These are phyloP conservation scores for Ctenosaura bakeri DNA, from an alignment of 2,797 vertebrate species.

Conservation along the genomic window DNA sequence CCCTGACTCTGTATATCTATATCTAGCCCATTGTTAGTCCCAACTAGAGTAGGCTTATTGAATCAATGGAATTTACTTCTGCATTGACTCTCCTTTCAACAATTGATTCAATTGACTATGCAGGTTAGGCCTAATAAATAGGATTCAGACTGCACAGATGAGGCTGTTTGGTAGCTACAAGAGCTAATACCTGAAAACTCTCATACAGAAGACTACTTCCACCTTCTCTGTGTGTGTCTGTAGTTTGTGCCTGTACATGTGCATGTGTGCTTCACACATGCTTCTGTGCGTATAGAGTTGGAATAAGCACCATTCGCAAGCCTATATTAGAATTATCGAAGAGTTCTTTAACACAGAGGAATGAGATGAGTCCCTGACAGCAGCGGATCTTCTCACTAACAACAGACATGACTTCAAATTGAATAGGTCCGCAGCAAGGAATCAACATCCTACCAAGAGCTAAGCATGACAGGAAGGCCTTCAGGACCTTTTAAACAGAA, in stretches of 20 bases:
- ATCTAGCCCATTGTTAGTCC: no score
- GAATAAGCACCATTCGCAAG: conserved; percentile 36
- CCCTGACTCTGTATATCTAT: no score
- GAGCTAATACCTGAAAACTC: neutral
- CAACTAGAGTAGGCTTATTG: no score
- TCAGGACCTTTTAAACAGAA: conserved; percentile 50
- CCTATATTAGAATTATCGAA: neutral
- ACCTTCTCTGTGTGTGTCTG: neutral
- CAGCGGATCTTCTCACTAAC: conserved; percentile 19
- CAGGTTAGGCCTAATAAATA: no score
- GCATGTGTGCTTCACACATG: no score
- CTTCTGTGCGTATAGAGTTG: neutral
- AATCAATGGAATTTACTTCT: no score
- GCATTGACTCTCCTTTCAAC: no score
- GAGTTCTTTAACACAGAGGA: conserved; percentile 18
- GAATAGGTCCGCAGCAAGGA: conserved; percentile 49
- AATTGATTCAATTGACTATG: no score
- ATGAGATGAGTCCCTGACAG: neutral
- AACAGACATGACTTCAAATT: conserved; percentile 39
- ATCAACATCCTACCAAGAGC: neutral
- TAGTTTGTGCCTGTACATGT: neutral
- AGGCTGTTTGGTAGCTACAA: neutral
- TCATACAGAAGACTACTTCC: conserved; percentile 28
- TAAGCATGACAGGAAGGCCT: conserved; percentile 56
- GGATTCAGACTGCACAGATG: no score